These are phyloP conservation scores for Hippotragus niger DNA, from an alignment of 2,113 vertebrate genomes.

Conservation along the genomic window DNA sequence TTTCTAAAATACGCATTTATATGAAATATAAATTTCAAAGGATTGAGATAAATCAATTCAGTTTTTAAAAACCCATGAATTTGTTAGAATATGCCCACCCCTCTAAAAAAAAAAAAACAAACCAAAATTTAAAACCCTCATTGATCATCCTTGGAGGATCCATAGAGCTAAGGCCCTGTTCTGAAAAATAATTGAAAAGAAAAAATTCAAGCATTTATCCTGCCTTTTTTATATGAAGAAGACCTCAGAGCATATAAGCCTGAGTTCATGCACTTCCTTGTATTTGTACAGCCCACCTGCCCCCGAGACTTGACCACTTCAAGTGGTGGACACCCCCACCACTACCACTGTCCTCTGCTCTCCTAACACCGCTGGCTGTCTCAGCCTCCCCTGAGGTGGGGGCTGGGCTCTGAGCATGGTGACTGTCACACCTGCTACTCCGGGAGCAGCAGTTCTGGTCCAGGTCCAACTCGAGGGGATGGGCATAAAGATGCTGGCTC, in stretches of 20 bases:
- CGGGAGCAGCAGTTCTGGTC: too few species aligned
- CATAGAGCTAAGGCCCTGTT: neutral
- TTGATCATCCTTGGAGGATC: neutral
- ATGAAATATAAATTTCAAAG: neutral
- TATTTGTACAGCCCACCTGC: neutral
- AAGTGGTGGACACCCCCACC: neutral
- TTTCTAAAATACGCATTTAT: neutral
- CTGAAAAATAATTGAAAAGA: neutral
- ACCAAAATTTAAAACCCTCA: neutral
- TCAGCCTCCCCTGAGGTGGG: too few species aligned
- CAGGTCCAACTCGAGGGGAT: neutral
- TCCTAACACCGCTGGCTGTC: neutral
- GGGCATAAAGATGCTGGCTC: too few species aligned
- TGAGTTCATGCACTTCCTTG: neutral
- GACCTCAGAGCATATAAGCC: neutral
- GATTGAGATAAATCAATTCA: neutral
- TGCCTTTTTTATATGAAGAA: neutral
- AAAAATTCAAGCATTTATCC: neutral
- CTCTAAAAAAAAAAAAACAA: neutral
- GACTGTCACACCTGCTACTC: accelerated
- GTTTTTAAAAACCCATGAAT: neutral
- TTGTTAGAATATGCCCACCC: neutral
- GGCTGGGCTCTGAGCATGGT: neutral
- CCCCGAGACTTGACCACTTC: neutral
- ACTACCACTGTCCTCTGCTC: accelerated